Conservation (phyloP, 2,797 vertebrate species). For the Amblyraja radiata region DNA sequence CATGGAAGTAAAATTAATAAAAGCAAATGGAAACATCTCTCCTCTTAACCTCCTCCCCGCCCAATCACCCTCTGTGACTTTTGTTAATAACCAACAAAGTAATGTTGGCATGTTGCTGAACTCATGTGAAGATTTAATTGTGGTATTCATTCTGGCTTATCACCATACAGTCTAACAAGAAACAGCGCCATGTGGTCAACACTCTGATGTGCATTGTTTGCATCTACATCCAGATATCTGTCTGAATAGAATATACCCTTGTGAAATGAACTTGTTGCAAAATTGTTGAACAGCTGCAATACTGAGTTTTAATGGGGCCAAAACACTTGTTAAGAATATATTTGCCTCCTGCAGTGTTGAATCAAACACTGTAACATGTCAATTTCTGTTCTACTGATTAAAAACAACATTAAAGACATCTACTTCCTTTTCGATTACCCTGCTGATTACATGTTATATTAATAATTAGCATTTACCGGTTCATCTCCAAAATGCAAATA, state of each 20-base stretch:
- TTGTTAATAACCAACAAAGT: neutral
- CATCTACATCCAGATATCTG: constrained; percentile 36
- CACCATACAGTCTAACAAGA: constrained; percentile 26
- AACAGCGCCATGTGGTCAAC: constrained; percentile 34
- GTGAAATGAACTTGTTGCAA: constrained; percentile 35
- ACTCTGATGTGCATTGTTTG: constrained; percentile 35
- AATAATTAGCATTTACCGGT: neutral
- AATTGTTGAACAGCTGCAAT: constrained; percentile 35
- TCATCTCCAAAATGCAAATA: neutral
- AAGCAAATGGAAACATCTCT: neutral
- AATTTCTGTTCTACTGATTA: neutral
- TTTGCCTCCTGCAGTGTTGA: constrained; percentile 28
- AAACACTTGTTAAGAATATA: constrained; percentile 33
- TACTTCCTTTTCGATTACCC: neutral
- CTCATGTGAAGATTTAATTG: constrained; percentile 32
- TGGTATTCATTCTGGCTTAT: constrained; percentile 36
- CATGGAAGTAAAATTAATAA: neutral
- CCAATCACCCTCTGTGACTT: neutral
- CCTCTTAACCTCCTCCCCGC: neutral
- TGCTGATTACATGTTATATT: neutral
- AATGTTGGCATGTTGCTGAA: neutral
- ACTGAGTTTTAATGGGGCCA: constrained; percentile 3
- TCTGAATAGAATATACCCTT: constrained; percentile 34
- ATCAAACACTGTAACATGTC: neutral
- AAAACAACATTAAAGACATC: neutral